These are phyloP conservation scores for Formicarius rufipectus DNA, from an alignment of 2,113 vertebrate species.

Conservation along the genomic window DNA sequence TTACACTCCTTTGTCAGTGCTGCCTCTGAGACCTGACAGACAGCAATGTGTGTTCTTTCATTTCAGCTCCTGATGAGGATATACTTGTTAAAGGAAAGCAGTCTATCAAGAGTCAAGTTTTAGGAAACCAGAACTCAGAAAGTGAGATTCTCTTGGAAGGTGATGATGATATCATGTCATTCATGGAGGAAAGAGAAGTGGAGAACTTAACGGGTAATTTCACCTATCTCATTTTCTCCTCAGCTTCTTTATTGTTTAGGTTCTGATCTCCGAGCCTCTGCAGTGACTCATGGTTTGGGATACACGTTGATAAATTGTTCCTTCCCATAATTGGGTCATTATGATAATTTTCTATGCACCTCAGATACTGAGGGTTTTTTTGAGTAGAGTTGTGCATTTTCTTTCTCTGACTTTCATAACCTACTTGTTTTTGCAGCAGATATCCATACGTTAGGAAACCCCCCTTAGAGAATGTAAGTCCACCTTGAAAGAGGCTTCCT, in stretches of 20 bases:
- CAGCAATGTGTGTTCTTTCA: constrained; percentile 53
- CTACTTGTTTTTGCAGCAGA: not conserved
- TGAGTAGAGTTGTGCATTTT: not conserved
- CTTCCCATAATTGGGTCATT: not conserved
- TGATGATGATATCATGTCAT: constrained; percentile 93
- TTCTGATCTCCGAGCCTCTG: not conserved
- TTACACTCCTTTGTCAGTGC: not conserved
- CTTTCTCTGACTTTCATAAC: not conserved
- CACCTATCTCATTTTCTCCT: constrained; percentile 42
- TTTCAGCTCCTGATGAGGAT: constrained; percentile 90
- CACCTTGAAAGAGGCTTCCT: not conserved
- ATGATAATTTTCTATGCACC: constrained; percentile 4
- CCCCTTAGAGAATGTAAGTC: not conserved
- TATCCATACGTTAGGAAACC: not conserved
- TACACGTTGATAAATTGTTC: not conserved
- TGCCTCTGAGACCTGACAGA: constrained; percentile 29
- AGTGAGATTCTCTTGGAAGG: constrained; percentile 88
- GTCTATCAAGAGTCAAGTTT: constrained; percentile 89
- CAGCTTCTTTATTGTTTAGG: not conserved
- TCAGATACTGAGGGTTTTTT: not conserved
- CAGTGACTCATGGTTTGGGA: not conserved
- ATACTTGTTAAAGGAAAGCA: constrained; percentile 91
- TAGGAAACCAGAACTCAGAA: constrained; percentile 92
- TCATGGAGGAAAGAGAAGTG: constrained; percentile 94
- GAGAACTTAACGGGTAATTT: constrained; percentile 91